Conservation (phyloP, 2,113 vertebrate genomes). For the Proterorhinus semilunaris region DNA sequence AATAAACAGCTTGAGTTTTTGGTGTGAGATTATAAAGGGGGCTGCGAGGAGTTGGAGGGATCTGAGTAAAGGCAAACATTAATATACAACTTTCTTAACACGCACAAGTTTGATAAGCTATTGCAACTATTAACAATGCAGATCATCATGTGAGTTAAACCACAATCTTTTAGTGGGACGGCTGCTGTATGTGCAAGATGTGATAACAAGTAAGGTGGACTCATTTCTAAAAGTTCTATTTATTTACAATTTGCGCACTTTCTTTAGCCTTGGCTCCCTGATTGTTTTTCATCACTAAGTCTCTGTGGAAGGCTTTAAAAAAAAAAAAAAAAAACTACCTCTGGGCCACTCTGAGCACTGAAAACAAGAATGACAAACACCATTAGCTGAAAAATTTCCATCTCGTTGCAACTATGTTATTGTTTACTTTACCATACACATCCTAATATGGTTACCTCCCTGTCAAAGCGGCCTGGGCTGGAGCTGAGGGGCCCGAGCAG, state of each 20-base stretch:
- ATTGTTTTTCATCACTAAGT: slow-evolving; percentile 75
- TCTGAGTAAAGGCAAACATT: slow-evolving; percentile 31
- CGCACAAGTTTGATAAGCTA: no score
- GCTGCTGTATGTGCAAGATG: not conserved
- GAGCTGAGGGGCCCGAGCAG: slow-evolving; percentile 82
- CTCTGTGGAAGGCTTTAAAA: slow-evolving; percentile 65
- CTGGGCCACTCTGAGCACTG: slow-evolving; percentile 66
- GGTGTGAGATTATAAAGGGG: slow-evolving; percentile 80
- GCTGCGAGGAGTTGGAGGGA: slow-evolving; percentile 16
- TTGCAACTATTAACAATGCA: no score
- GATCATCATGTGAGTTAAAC: no score
- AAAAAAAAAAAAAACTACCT: slow-evolving; percentile 35
- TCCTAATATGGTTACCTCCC: slow-evolving; percentile 98
- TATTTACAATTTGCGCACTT: slow-evolving; percentile 67
- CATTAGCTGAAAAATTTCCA: slow-evolving; percentile 88
- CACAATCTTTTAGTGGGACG: no score
- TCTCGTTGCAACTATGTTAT: slow-evolving; percentile 96
- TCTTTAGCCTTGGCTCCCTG: slow-evolving; percentile 74
- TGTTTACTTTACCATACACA: slow-evolving; percentile 95
- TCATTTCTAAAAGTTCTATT: slow-evolving; percentile 62
- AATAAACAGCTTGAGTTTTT: slow-evolving; percentile 93
- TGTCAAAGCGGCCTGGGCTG: slow-evolving; percentile 77
- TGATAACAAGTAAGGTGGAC: slow-evolving; percentile 56
- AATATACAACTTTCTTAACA: no score
- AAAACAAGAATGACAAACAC: slow-evolving; percentile 88